These are phyloP conservation scores for Stegodyphus mimosarum DNA, from an alignment of 1,140 invertebrate species.

Conservation along the genomic window DNA sequence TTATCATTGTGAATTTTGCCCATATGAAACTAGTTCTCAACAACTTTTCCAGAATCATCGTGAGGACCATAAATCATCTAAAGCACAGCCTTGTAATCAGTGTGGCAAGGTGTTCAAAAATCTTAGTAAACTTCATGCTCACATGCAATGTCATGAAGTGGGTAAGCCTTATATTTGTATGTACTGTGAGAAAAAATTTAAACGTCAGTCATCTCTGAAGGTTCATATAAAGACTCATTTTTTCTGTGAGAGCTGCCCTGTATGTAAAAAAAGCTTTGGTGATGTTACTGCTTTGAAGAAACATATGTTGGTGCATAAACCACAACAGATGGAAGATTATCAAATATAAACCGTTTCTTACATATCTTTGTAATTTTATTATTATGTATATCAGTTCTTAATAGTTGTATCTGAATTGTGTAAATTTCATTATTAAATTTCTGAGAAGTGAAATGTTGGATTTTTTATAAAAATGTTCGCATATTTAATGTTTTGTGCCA, in stretches of 20 bases:
- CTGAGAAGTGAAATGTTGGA: no score
- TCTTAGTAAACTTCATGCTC: constrained; percentile 11
- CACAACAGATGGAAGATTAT: background rate
- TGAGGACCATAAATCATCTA: background rate
- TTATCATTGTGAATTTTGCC: constrained; percentile 41
- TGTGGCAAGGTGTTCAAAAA: constrained; percentile 24
- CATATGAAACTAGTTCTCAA: constrained; percentile 10
- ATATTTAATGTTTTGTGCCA: no score
- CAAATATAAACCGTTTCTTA: background rate
- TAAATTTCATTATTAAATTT: no score
- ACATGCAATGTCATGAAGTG: constrained; percentile 11
- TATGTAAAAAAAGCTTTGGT: constrained; percentile 7
- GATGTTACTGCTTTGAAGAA: constrained; percentile 1
- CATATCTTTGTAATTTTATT: background rate
- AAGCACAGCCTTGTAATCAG: background rate
- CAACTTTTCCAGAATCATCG: constrained; percentile 5
- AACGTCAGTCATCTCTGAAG: constrained; percentile 5
- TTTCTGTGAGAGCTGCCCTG: background rate
- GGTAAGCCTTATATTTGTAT: background rate
- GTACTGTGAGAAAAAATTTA: constrained; percentile 49
- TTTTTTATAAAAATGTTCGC: no score
- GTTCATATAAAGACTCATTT: constrained; percentile 39
- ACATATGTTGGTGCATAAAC: background rate
- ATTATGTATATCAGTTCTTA: no score
- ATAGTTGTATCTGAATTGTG: no score